Percentiles rank a stretch among this genome's conserved stretches.
Evolutionary conservation across 2,113 vertebrate genomes (phyloP).

Genomic region (Melanostigma gelatinosum): DNA sequence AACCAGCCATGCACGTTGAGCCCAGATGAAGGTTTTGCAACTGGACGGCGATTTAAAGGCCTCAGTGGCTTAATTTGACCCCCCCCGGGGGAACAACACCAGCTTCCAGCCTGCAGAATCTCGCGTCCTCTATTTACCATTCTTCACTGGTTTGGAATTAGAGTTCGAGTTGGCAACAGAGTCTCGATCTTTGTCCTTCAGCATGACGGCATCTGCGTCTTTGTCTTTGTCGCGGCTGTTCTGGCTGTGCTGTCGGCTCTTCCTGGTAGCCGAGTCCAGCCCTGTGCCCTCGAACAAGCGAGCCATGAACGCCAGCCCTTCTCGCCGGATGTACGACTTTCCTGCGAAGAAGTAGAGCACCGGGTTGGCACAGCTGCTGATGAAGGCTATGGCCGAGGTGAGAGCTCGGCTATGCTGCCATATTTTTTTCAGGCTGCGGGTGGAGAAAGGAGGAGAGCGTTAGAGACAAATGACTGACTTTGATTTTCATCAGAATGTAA

Average conservation of each 20-base stretch:
- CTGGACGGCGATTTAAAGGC: not conserved
- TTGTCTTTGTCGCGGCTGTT: conserved; percentile 76
- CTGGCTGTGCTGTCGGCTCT: conserved; percentile 76
- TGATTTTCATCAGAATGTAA: not conserved
- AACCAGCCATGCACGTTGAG: not conserved
- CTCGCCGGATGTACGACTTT: conserved; percentile 81
- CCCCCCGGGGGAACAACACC: not conserved
- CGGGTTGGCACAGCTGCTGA: conserved; percentile 84
- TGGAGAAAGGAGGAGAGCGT: not conserved
- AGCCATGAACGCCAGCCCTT: conserved; percentile 83
- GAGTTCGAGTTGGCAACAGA: conserved; percentile 44
- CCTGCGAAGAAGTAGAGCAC: conserved; percentile 83
- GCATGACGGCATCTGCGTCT: conserved; percentile 52
- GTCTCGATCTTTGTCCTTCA: conserved; percentile 64
- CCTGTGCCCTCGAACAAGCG: conserved; percentile 81
- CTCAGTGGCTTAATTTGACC: not conserved
- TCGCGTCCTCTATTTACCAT: conserved; percentile 33
- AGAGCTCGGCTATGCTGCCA: conserved; percentile 69
- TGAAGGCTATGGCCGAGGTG: conserved; percentile 78
- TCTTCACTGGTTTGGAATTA: conserved; percentile 44
- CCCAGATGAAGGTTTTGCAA: not conserved
- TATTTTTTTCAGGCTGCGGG: conserved; percentile 62
- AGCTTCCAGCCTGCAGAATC: not conserved
- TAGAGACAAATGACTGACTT: not conserved
- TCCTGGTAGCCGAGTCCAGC: conserved; percentile 64